A percentile compares a stretch with the other conserved stretches of the same genome.
Conservation (phyloP, 1,140 invertebrate species). For the Camponotus floridanus region DNA sequence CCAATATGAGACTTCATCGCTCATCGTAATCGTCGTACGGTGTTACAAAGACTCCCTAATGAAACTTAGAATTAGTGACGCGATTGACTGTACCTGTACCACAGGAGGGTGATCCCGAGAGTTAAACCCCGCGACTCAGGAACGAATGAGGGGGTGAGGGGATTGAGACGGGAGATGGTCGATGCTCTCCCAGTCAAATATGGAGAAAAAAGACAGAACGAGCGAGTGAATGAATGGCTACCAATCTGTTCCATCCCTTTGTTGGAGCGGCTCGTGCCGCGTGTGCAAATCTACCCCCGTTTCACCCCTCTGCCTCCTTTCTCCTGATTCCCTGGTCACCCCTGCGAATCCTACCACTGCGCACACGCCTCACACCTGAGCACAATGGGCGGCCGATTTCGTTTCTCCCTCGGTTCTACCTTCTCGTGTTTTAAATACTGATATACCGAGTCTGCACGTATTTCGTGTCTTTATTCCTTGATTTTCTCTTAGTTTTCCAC, state of each 20-base stretch:
- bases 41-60: conserved; percentile 56
- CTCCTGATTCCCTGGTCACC: conserved; percentile 21
- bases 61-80: conserved; percentile 59
- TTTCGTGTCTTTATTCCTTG: conserved; percentile 5
- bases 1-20: neutral
- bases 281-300: conserved; percentile 82
- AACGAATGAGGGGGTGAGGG: conserved; percentile 43
- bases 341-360: conserved; percentile 39
- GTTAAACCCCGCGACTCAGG: conserved; percentile 61
- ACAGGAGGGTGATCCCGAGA: conserved; percentile 56
- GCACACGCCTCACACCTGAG: conserved; percentile 74
- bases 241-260: conserved; percentile 81
- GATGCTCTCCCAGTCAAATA: conserved; percentile 76
- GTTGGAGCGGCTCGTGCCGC: conserved; percentile 84
- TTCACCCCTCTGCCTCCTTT: conserved; percentile 39
- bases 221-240: conserved; percentile 72
- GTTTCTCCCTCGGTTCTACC: conserved; percentile 27
- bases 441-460: conserved; percentile 20
- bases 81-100: conserved; percentile 63
- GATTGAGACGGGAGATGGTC: conserved; percentile 65
- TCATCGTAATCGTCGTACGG: neutral
- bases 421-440: conserved; percentile 47
- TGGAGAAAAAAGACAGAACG: conserved; percentile 75
- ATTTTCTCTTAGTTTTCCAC: conserved; percentile 34
- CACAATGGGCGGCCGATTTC: conserved; percentile 56